Evolutionary conservation across 2,888 invertebrate species (phyloP).

Genomic region (Tricholauxania praeusta): DNA sequence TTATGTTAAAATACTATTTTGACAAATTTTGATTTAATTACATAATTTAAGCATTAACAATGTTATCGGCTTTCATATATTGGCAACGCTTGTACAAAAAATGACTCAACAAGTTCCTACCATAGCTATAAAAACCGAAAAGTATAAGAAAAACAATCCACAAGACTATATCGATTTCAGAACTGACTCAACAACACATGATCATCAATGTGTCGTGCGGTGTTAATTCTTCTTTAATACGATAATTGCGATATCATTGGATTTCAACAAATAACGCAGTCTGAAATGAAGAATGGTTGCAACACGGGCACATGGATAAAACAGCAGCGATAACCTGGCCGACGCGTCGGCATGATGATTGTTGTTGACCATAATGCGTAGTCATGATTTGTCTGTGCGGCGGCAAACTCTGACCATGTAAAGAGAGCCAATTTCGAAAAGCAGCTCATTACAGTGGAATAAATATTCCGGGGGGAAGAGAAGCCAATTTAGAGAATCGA

Average conservation of each 20-base stretch:
- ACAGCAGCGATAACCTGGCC: slow-evolving; percentile 33
- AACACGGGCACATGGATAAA: slow-evolving; percentile 20
- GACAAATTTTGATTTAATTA: no score
- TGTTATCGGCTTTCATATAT: no score
- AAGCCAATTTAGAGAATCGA: slow-evolving; percentile 60
- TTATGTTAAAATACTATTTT: no score
- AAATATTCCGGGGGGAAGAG: slow-evolving; percentile 25
- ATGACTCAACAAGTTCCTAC: no score
- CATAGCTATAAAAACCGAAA: no score
- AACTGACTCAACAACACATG: slow-evolving; percentile 34
- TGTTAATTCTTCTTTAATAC: slow-evolving; percentile 59
- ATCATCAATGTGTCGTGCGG: slow-evolving; percentile 49
- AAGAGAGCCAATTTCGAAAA: slow-evolving; percentile 58
- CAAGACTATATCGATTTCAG: slow-evolving; percentile 33
- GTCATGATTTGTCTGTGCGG: slow-evolving; percentile 18
- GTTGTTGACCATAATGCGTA: slow-evolving; percentile 19
- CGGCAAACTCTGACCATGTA: slow-evolving; percentile 29
- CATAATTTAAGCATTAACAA: no score
- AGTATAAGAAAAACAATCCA: no score
- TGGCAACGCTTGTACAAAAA: no score
- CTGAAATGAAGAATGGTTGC: slow-evolving; percentile 45
- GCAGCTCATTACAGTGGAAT: slow-evolving; percentile 42
- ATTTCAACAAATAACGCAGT: slow-evolving; percentile 55
- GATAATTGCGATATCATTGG: slow-evolving; percentile 61
- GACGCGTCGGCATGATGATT: slow-evolving; percentile 17